These are phyloP conservation scores for Watsonalla binaria DNA, from an alignment of 2,888 invertebrate genomes.

Conservation along the genomic window DNA sequence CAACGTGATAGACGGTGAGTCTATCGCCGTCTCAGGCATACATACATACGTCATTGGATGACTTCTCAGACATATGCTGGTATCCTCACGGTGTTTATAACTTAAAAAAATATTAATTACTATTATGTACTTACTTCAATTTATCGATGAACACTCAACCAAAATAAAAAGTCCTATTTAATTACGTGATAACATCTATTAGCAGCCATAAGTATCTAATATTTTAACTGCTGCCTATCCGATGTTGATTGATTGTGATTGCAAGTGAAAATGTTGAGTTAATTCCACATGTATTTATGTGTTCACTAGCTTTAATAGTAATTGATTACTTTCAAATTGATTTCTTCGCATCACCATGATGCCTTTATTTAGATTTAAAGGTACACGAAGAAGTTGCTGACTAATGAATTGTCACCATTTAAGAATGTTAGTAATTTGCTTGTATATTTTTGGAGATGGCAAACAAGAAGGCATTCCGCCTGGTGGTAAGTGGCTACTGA, in stretches of 20 bases:
- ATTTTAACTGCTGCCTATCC: not conserved
- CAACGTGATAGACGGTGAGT: no score
- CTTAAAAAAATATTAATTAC: no score
- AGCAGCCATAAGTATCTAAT: not conserved
- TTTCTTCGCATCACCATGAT: not conserved
- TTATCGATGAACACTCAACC: not conserved
- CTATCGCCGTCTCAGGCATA: no score
- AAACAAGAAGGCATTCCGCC: no score
- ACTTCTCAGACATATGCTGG: no score
- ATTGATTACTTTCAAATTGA: not conserved
- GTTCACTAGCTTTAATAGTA: not conserved
- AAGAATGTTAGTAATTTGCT: not conserved
- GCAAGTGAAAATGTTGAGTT: not conserved
- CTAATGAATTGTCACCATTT: not conserved
- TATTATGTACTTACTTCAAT: no score
- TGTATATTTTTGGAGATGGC: no score
- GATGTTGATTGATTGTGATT: constrained; percentile 1
- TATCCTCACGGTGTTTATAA: no score
- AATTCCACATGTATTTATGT: not conserved
- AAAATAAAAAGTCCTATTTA: not conserved
- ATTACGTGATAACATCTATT: not conserved
- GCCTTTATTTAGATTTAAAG: not conserved
- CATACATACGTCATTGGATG: no score
- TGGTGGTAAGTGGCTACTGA: no score
- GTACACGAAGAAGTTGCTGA: not conserved